Conservation (phyloP, 2,113 vertebrate species). For the Hassar affinis region DNA sequence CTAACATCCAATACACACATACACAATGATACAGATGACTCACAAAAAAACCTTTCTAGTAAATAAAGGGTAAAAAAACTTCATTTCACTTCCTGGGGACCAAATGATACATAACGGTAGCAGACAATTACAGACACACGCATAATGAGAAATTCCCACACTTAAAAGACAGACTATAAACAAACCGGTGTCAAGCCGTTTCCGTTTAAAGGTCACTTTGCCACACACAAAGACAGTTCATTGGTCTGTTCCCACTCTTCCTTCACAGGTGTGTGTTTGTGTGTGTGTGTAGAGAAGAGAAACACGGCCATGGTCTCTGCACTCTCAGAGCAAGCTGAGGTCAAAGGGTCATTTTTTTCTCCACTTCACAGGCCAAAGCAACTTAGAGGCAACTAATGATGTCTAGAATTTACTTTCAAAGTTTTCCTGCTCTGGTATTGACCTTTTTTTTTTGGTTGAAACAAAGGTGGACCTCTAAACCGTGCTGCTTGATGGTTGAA, state of each 20-base stretch:
- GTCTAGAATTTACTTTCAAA: background rate
- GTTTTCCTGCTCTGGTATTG: background rate
- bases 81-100: background rate
- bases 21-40: background rate
- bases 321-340: background rate
- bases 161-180: slow-evolving; percentile 35
- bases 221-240: slow-evolving; percentile 26
- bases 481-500: background rate
- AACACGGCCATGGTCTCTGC: background rate
- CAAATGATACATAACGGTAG: background rate
- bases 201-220: slow-evolving; percentile 28
- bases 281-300: background rate
- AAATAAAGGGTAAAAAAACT: background rate
- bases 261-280: slow-evolving; percentile 14
- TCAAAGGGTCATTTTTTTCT: background rate
- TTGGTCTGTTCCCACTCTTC: slow-evolving; percentile 13
- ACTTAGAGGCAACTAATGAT: background rate
- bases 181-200: slow-evolving; percentile 41
- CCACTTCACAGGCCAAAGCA: slow-evolving; percentile 2
- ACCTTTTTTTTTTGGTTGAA: slow-evolving; percentile 16
- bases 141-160: slow-evolving; percentile 3
- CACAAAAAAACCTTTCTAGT: background rate
- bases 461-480: background rate
- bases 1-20: background rate
- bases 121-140: background rate